Evolutionary conservation across 2,888 invertebrate genomes (phyloP).

Genomic region (Masnerella sp.): DNA sequence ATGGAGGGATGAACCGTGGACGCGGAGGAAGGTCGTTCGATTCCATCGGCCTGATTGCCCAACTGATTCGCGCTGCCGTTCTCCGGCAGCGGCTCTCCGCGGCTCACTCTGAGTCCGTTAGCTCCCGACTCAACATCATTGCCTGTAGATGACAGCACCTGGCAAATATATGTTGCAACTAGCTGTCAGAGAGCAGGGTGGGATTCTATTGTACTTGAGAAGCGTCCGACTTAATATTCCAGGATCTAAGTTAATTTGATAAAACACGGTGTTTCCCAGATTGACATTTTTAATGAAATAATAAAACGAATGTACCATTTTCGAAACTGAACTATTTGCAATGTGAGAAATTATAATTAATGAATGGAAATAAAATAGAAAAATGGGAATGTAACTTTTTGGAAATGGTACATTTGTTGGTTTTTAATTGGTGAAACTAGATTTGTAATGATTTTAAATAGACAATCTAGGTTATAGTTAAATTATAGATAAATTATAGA

Average conservation of each 20-base stretch:
- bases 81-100: constrained; percentile 75
- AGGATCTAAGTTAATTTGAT: background rate
- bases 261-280: background rate
- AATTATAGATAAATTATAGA: too few species aligned
- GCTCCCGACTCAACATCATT: constrained; percentile 78
- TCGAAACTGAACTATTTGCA: background rate
- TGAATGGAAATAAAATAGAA: constrained; percentile 1
- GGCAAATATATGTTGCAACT: constrained; percentile 78
- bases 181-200: constrained; percentile 78
- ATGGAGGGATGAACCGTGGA: constrained; percentile 72
- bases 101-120: constrained; percentile 79
- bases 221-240: constrained; percentile 68
- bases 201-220: constrained; percentile 75
- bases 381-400: background rate
- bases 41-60: constrained; percentile 69
- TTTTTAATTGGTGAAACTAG: background rate
- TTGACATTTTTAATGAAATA: background rate
- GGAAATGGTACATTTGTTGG: constrained; percentile 9
- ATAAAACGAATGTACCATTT: constrained; percentile 14
- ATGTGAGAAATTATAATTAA: constrained; percentile 10
- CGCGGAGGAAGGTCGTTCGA: constrained; percentile 73
- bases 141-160: constrained; percentile 80
- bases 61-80: constrained; percentile 68
- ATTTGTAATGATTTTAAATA: background rate
- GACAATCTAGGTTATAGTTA: too few species aligned